A percentile compares a stretch with the other conserved stretches of the same genome.
These are phyloP conservation scores for Diorhabda sublineata DNA, from an alignment of 1,140 invertebrate species.

Conservation along the genomic window DNA sequence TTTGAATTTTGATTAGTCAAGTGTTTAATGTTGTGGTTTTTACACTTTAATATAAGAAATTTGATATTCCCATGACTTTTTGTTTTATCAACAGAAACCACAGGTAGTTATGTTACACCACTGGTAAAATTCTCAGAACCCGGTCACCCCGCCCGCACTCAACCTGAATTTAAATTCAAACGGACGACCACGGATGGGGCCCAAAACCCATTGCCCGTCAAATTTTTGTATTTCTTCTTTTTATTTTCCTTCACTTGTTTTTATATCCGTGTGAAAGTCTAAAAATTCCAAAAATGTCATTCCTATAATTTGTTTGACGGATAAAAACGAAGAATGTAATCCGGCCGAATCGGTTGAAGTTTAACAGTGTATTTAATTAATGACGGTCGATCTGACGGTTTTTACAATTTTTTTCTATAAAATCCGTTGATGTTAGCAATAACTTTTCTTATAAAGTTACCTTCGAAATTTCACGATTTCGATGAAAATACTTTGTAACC, in stretches of 20 bases:
- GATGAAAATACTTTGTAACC: too few relatives aligned
- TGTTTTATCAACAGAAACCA: not conserved
- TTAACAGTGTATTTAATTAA: not conserved
- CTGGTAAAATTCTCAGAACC: slow-evolving; percentile 2
- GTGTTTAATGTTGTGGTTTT: not conserved
- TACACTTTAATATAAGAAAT: not conserved
- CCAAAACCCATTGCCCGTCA: slow-evolving; percentile 1
- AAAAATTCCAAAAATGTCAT: slow-evolving; percentile 3
- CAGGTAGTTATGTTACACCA: slow-evolving; percentile 1
- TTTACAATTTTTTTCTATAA: not conserved
- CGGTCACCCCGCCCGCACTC: not conserved
- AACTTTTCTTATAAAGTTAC: not conserved
- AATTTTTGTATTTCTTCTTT: slow-evolving; percentile 1
- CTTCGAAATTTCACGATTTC: not conserved
- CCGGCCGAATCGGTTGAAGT: not conserved
- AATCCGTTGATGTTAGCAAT: not conserved
- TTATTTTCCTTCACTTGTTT: slow-evolving; percentile 2
- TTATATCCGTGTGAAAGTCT: slow-evolving; percentile 2
- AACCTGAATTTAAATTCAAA: slow-evolving; percentile 1
- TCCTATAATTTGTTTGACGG: slow-evolving; percentile 2
- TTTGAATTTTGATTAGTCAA: too few relatives aligned
- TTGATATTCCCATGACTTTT: not conserved
- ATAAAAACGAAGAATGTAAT: slow-evolving; percentile 1
- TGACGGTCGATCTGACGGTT: not conserved
- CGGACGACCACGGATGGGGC: not conserved